phyloP scores from a whole-genome alignment of 2,888 invertebrate genomes.

The Blastobasis lacticolella region DNA sequence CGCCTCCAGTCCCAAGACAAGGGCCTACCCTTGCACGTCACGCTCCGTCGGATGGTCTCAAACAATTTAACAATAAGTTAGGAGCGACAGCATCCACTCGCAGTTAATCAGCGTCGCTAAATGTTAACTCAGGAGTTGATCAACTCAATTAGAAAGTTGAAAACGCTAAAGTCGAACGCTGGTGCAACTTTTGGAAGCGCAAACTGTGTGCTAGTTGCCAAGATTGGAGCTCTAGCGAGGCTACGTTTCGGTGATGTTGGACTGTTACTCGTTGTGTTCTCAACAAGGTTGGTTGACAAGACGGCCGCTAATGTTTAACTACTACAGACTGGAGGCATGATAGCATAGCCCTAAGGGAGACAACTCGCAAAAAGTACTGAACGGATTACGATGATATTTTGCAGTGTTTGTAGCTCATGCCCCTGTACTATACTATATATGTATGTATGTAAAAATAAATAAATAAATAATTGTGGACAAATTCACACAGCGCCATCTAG shows the following conservation, averaged over 20 bases:
- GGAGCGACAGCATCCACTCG: background rate
- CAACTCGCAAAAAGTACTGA: background rate
- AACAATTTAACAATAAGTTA: background rate
- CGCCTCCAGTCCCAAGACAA: no score
- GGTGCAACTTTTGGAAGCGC: slow-evolving; percentile 9
- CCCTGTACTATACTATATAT: no score
- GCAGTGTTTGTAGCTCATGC: no score
- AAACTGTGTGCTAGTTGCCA: slow-evolving; percentile 3
- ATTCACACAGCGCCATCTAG: no score
- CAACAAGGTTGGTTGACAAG: background rate
- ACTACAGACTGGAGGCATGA: no score
- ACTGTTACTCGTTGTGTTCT: background rate
- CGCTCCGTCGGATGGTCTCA: background rate
- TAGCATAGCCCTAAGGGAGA: no score
- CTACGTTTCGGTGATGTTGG: background rate
- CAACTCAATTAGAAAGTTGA: slow-evolving; percentile 66
- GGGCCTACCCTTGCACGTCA: background rate
- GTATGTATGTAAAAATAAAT: no score
- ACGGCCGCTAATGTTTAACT: no score
- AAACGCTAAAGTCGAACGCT: slow-evolving; percentile 20
- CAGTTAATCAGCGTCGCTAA: slow-evolving; percentile 57
- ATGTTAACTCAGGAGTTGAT: slow-evolving; percentile 56
- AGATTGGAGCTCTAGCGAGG: background rate
- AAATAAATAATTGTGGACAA: no score
- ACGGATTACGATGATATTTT: background rate